Evolutionary conservation across 1,140 invertebrate species (phyloP).

Genomic region (Mactra quadrangularis): DNA sequence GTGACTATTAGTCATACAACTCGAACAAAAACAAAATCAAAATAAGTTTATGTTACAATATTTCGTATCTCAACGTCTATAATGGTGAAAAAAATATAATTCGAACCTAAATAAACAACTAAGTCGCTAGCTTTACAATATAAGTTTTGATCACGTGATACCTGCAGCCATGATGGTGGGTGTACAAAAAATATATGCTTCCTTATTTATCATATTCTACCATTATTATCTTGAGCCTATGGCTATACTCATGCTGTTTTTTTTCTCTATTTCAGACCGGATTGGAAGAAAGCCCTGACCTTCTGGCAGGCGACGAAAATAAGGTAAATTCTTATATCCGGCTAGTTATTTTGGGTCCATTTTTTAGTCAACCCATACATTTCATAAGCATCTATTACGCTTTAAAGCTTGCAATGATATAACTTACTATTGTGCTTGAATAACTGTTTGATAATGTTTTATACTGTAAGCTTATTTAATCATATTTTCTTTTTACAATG

Average conservation of each 20-base stretch:
- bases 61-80: too few relatives aligned
- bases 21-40: too few relatives aligned
- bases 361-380: slow-evolving; percentile 16
- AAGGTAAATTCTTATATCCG: slow-evolving; percentile 67
- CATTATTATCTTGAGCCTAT: slow-evolving; percentile 33
- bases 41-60: too few relatives aligned
- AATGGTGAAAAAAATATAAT: too few relatives aligned
- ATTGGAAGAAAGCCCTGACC: slow-evolving; percentile 82
- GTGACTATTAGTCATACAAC: too few relatives aligned
- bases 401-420: too few relatives aligned
- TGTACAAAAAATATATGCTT: slow-evolving; percentile 68
- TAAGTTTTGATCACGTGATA: slow-evolving; percentile 79
- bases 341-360: background rate
- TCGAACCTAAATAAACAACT: too few relatives aligned
- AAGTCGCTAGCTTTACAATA: background rate
- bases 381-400: too few relatives aligned
- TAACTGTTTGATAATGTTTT: too few relatives aligned
- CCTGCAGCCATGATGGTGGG: slow-evolving; percentile 84
- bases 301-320: slow-evolving; percentile 79
- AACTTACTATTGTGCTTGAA: too few relatives aligned
- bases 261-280: slow-evolving; percentile 80
- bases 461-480: too few relatives aligned
- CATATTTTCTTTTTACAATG: too few relatives aligned
- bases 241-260: slow-evolving; percentile 41
- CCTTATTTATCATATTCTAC: slow-evolving; percentile 35